Conservation (phyloP, 2,113 vertebrate genomes). For the Cynopterus brachyotis region DNA sequence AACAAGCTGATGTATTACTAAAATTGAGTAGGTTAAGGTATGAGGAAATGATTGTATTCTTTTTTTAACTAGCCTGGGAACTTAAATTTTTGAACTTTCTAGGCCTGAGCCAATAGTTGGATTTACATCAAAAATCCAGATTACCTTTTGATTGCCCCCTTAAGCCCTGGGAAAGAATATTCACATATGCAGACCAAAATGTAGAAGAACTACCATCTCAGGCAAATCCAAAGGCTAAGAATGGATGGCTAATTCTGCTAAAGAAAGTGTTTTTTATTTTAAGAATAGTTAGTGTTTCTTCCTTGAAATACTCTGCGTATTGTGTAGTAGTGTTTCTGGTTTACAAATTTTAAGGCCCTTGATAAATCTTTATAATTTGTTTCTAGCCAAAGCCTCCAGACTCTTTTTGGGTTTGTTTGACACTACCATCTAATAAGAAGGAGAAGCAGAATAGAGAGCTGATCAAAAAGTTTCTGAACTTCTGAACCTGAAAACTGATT, state of each 20-base stretch:
- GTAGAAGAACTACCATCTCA: too few species aligned
- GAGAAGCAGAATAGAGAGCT: neutral
- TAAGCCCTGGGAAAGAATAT: neutral
- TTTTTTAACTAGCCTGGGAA: neutral
- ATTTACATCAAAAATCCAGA: neutral
- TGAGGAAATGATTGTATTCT: neutral
- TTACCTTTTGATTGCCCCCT: neutral
- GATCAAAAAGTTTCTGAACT: neutral
- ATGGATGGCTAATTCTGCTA: neutral
- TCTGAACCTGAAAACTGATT: neutral
- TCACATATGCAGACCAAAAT: neutral
- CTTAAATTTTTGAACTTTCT: neutral
- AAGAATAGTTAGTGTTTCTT: neutral
- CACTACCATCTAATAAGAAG: neutral
- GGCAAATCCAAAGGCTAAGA: neutral
- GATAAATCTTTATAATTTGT: neutral
- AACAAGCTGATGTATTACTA: neutral
- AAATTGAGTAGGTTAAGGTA: neutral
- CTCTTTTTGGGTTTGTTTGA: neutral
- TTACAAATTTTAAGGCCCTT: neutral
- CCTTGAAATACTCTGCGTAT: neutral
- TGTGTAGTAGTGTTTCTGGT: neutral
- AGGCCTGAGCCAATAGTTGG: neutral
- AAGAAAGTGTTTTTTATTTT: neutral
- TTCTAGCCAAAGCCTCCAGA: neutral